phyloP scores from a whole-genome alignment of 2,113 vertebrate genomes.

The Girardinichthys multiradiatus region DNA sequence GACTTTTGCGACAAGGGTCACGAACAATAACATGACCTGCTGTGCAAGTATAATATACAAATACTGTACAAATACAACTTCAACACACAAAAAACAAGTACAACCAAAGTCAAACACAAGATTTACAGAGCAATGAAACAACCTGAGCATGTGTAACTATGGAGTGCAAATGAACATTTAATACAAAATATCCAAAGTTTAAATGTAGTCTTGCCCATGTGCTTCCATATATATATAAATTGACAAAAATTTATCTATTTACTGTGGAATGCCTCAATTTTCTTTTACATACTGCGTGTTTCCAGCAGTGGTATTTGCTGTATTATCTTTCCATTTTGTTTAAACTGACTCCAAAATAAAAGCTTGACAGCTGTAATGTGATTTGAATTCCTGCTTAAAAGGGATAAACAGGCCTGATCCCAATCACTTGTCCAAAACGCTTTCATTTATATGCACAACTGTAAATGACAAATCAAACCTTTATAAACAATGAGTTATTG shows the following conservation, averaged over 20 bases:
- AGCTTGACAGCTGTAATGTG: conserved; percentile 66
- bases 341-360: conserved; percentile 52
- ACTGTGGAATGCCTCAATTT: conserved; percentile 36
- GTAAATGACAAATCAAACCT: conserved; percentile 30
- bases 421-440: conserved; percentile 45
- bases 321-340: conserved; percentile 74
- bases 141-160: neutral
- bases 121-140: neutral
- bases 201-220: conserved; percentile 11
- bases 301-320: conserved; percentile 43
- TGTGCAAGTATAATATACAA: neutral
- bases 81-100: neutral
- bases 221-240: conserved; percentile 35
- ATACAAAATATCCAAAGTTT: neutral
- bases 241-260: conserved; percentile 47
- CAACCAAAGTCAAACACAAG: neutral
- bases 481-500: conserved; percentile 54
- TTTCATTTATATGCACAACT: conserved; percentile 36
- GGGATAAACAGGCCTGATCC: conserved; percentile 42
- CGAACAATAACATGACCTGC: conserved; percentile 7
- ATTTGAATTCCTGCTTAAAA: conserved; percentile 56
- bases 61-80: neutral
- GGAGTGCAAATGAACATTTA: neutral
- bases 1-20: conserved; percentile 4
- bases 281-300: conserved; percentile 13